Conservation (phyloP, 2,113 vertebrate species). For the Butorides virescens region DNA sequence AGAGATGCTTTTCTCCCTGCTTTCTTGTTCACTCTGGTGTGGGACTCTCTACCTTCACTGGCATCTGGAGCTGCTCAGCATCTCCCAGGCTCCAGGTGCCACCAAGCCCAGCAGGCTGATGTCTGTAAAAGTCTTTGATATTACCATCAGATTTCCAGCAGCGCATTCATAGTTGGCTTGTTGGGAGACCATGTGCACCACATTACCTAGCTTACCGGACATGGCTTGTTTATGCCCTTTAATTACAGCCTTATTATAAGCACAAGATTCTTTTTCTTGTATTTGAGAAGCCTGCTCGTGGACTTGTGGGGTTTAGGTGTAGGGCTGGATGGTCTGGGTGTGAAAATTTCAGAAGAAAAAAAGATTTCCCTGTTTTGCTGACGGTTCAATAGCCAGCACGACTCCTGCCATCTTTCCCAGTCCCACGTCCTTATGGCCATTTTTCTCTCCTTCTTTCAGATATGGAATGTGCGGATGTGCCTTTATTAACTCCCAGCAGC, state of each 20-base stretch:
- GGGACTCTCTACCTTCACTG: not conserved
- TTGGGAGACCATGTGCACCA: not conserved
- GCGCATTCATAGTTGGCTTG: not conserved
- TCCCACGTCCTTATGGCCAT: fast-evolving
- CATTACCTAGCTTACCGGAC: not conserved
- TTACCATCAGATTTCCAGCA: not conserved
- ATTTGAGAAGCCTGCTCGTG: not conserved
- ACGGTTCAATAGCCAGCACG: not conserved
- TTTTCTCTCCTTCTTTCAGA: constrained; percentile 75
- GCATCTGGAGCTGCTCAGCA: not conserved
- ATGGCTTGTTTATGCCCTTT: not conserved
- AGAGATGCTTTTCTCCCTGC: not conserved
- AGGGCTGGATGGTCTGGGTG: not conserved
- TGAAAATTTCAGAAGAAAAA: not conserved
- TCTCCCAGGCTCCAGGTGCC: not conserved
- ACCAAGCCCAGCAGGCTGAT: not conserved
- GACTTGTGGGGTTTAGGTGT: not conserved
- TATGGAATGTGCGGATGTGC: constrained; percentile 96
- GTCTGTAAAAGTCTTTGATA: not conserved
- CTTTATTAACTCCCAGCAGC: constrained; percentile 94
- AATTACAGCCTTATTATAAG: not conserved
- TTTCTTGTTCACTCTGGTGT: not conserved
- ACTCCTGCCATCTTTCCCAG: not conserved
- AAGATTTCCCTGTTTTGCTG: not conserved
- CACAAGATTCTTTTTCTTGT: not conserved